Base-by-base conservation (phyloP, 2,888 invertebrate species). In the Ecliptopera silaceata region DNA sequence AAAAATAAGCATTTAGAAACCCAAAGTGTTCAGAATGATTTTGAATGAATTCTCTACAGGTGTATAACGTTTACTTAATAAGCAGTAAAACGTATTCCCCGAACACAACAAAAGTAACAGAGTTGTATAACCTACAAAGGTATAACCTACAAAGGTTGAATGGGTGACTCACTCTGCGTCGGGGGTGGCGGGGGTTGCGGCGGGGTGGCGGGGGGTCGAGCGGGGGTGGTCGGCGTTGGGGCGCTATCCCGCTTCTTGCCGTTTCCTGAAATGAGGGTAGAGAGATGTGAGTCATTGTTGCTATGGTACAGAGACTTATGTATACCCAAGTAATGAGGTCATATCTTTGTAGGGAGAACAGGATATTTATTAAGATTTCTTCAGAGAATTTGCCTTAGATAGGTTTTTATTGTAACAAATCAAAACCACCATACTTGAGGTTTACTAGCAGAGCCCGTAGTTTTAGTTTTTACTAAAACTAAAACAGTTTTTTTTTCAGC, bases 241-340 rank as follows among this genome's bases (percentile, higher is more conserved):
- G 75, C 79, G 73, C 81, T 87, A 58, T 92, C 92, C 74, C 92
- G 80, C 82, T 92, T 92, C 80, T 92, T 92, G 65, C 90, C 89
- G 80, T 89, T 91, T 80, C 91, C 91, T 91, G 86, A 56, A 88
- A 68, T 69, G 62, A 74, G 32, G 56, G 39, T 63, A 64, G 50
- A 13, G 44, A 56, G 44, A 10, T 51, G n/a, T 70, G 43, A 69
- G 47, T 62, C 61, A 62, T 61, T 42, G 29, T 43, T 56, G 12
- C 47, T 42, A 32, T 17, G 17, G 17, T 31, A 15, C 15, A 15
- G 5, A 8, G 15, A 36, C 15, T 36, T 15, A 36, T 36, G 36
- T 36, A 36, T 34, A 34, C 2, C 1, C 12, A 43, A 41, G 31
- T 57, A 36, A 13, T 51, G 43, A 51, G 29, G 22, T 42, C 47